A percentile compares a stretch with the other conserved stretches of the same genome.
Conservation (phyloP, 2,797 vertebrate species). For the Thalassophryne amazonica region DNA sequence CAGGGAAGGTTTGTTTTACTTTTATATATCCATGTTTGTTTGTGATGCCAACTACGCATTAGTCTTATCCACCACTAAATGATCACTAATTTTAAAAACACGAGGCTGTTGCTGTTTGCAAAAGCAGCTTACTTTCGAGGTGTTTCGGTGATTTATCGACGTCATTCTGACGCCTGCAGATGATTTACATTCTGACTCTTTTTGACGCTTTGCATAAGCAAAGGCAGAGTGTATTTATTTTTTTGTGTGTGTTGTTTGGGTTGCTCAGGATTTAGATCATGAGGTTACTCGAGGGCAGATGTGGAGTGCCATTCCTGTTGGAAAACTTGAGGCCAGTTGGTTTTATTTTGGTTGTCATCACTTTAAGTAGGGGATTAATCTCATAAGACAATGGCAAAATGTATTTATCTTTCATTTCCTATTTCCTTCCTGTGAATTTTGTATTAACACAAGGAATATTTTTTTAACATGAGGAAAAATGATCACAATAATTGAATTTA, state of each 20-base stretch:
- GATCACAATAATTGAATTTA: slow-evolving; percentile 10
- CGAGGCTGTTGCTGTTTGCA: no score
- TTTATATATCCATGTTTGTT: no score
- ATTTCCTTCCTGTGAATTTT: slow-evolving; percentile 15
- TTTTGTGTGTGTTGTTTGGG: slow-evolving; percentile 35
- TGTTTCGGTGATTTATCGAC: no score
- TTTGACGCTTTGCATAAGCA: no score
- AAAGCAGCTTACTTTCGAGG: no score
- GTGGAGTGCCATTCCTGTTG: slow-evolving; percentile 4
- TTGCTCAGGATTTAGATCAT: slow-evolving; percentile 10
- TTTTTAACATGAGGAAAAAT: slow-evolving; percentile 7
- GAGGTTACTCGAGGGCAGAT: slow-evolving; percentile 21
- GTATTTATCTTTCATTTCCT: not conserved
- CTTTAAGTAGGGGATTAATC: slow-evolving; percentile 10
- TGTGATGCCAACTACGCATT: no score
- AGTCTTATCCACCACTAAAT: no score
- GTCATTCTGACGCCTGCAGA: no score
- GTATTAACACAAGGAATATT: not conserved
- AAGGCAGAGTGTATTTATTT: slow-evolving; percentile 28
- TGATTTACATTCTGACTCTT: no score
- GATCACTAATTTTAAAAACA: no score
- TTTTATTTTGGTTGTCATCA: slow-evolving; percentile 1
- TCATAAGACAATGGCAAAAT: slow-evolving; percentile 5
- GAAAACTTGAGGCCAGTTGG: not conserved
- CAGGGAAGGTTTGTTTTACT: slow-evolving; percentile 5